A percentile compares a stretch with the other conserved stretches of the same genome.
Conservation (phyloP, 2,797 vertebrate species). For the Pyrocephalus nanus region DNA sequence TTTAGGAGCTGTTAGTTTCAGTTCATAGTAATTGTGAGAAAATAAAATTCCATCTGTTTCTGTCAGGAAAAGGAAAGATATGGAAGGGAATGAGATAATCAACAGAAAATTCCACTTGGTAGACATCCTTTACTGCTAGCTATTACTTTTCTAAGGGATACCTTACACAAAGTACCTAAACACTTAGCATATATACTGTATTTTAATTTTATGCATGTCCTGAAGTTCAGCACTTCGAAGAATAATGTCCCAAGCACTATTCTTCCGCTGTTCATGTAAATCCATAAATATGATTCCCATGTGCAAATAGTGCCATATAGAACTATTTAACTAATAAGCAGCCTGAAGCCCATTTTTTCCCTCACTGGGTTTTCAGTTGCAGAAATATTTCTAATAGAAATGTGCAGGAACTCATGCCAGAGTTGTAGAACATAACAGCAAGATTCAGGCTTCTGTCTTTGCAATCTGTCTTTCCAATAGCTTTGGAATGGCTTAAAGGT, state of each 20-base stretch:
- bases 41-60: constrained; percentile 61
- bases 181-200: background rate
- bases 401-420: background rate
- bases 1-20: constrained; percentile 64
- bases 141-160: constrained; percentile 13
- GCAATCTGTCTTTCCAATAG: constrained; percentile 50
- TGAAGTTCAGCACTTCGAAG: background rate
- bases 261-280: background rate
- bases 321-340: constrained; percentile 22
- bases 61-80: constrained; percentile 23
- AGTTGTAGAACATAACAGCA: background rate
- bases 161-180: background rate
- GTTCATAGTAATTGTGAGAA: constrained; percentile 55
- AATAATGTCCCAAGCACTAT: background rate
- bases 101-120: constrained; percentile 57
- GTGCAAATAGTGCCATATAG: background rate
- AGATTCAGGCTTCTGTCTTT: constrained; percentile 47
- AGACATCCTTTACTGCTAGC: constrained; percentile 27
- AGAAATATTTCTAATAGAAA: constrained; percentile 23
- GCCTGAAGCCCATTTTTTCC: background rate
- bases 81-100: constrained; percentile 24
- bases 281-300: background rate
- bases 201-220: background rate
- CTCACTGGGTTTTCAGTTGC: background rate
- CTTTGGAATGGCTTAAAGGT: constrained; percentile 52